Evolutionary conservation across 23 tunicate genomes (phyloP), one percentile per base, ranked within the genome.

Genomic region (Trididemnum nubilum): DNA sequence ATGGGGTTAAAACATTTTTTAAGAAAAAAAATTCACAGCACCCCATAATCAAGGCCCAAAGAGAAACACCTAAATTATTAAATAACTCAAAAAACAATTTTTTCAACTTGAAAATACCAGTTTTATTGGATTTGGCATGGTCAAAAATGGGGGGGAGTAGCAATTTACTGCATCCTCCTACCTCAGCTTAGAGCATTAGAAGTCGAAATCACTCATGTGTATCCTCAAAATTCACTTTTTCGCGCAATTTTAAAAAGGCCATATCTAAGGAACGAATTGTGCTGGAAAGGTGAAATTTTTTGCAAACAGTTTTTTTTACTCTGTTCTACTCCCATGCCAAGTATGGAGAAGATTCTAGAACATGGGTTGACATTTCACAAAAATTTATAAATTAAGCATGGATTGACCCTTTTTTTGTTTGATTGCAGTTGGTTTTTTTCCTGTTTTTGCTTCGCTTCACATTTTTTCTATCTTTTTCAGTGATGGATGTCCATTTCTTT

Each of bases 401-500:
- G 54, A 44, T 44, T 44, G 54, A 44, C 54, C 54, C 54, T n/a
- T n/a, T n/a, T n/a, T n/a, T n/a, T n/a, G n/a, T n/a, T n/a, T n/a
- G n/a, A n/a, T n/a, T n/a, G n/a, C n/a, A n/a, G n/a, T n/a, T n/a
- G n/a, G n/a, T n/a, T n/a, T n/a, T n/a, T n/a, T n/a, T n/a, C n/a
- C n/a, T n/a, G n/a, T n/a, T n/a, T n/a, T n/a, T n/a, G n/a, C n/a
- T n/a, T n/a, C n/a, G n/a, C n/a, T n/a, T n/a, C n/a, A n/a, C n/a
- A n/a, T n/a, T n/a, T n/a, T n/a, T n/a, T n/a, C n/a, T n/a, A n/a
- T n/a, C n/a, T n/a, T 15, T 44, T 44, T 2, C 58, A 73, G 78
- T 38, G 85, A 86, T 2, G 93, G 98, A 35, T 93, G 98, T 36
- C 89, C 83, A 1, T 64, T 39, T 33, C 54, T 93, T 27, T 28